Evolutionary conservation across 2,797 vertebrate species (phyloP), one percentile per base, ranked within the genome.

Genomic region (Staurois parvus): DNA sequence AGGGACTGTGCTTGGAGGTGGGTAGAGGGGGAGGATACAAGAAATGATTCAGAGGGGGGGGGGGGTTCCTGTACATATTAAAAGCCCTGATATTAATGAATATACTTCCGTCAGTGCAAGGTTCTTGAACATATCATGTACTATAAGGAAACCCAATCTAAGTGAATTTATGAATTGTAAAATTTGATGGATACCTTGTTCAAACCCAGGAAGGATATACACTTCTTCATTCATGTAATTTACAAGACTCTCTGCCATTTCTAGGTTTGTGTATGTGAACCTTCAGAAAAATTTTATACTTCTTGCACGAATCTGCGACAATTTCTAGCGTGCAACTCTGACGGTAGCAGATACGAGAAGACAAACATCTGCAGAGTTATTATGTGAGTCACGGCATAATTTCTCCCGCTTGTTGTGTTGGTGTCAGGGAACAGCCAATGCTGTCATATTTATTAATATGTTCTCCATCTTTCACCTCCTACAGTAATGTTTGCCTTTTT

Each of bases 361-460:
- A 34, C 59, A 45, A 69, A 34, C 42, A 52, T 28, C 77, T 68
- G 12, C 42, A 19, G 64, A 32, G 42, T 79, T 30, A 79, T 69
- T 48, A 45, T 68, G 21, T 29, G 40, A 45, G 66, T 69, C 77
- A 69, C 28, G 26, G 21, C 66, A 34, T 30, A 32, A 69, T 69
- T 69, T 21, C 45, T 17, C n/a, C 37, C 28, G n/a, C 7, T 69
- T 45, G 68, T 79, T 79, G 45, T 32, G 12, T 29, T 52, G 32
- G 30, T 79, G 77, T 69, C 77, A 69, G 77, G 24, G 8, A 42
- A 3, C 40, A 69, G 66, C 77, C 45, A 42, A 52, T 32, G 42
- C 77, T 69, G 77, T 79, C 77, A 69, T 45, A 69, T 79, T 79
- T 29, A 69, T 66, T 52, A 52, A 69, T 69, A 45, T 48, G 19